Percentiles rank a stretch among this genome's conserved stretches.
These are phyloP conservation scores for Microtus montanus DNA, from an alignment of 2,113 vertebrate genomes.

Conservation along the genomic window DNA sequence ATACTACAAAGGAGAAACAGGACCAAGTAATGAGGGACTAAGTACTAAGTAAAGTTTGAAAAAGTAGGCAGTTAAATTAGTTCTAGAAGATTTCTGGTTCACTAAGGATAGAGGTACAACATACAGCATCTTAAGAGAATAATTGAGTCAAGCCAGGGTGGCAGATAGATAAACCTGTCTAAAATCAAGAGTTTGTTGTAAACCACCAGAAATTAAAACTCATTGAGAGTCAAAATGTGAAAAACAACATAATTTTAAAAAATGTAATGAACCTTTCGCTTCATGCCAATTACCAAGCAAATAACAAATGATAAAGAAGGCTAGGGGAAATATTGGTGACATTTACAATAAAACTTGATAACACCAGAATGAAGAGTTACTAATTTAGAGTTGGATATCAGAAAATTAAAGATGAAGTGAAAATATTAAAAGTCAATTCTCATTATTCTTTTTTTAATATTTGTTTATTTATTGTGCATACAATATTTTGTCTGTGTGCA, in stretches of 20 bases:
- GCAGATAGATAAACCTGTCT: neutral
- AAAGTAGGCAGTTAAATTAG: neutral
- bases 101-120: neutral
- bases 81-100: neutral
- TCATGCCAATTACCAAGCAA: conserved; percentile 22
- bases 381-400: conserved; percentile 45
- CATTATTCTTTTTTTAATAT: conserved; percentile 36
- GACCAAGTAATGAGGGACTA: neutral
- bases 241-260: conserved; percentile 49
- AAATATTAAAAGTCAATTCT: conserved; percentile 44
- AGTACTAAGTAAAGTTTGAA: neutral
- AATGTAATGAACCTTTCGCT: neutral
- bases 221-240: neutral
- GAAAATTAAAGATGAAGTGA: conserved; percentile 53
- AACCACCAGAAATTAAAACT: neutral
- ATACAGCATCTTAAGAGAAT: neutral
- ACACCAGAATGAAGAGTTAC: conserved; percentile 23
- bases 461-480: too few species aligned
- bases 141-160: neutral
- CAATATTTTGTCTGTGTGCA: too few species aligned
- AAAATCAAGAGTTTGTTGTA: neutral
- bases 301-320: neutral
- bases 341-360: conserved; percentile 35
- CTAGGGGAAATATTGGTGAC: neutral
- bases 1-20: neutral